A percentile compares a stretch with the other conserved stretches of the same genome.
These are phyloP conservation scores for Theristus sp. DNA, from an alignment of 2,888 invertebrate species.

Conservation along the genomic window DNA sequence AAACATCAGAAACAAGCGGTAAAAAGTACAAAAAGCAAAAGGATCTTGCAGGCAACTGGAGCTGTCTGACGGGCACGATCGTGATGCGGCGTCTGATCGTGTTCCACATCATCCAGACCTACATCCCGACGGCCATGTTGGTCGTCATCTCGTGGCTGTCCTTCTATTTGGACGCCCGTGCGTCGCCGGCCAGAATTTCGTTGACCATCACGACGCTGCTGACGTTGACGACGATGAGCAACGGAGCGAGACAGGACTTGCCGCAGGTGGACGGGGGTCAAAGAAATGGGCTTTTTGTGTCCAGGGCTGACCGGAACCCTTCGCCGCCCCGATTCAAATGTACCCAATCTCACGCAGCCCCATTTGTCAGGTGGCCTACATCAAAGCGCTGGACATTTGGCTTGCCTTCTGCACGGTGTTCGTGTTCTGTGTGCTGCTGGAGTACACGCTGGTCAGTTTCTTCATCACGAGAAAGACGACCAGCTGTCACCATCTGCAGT, in stretches of 20 bases:
- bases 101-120: constrained; percentile 27
- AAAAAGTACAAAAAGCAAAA: too few relatives aligned
- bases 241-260: constrained; percentile 25
- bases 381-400: constrained; percentile 27
- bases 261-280: too few relatives aligned
- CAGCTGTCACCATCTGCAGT: constrained; percentile 15
- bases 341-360: too few relatives aligned
- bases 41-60: constrained; percentile 21
- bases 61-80: constrained; percentile 15
- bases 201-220: constrained; percentile 26
- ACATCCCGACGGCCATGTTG: constrained; percentile 21
- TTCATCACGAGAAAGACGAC: constrained; percentile 21
- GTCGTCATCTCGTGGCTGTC: constrained; percentile 6
- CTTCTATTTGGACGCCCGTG: constrained; percentile 21
- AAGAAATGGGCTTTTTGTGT: background rate
- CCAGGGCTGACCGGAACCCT: too few relatives aligned
- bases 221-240: constrained; percentile 27
- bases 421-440: constrained; percentile 25
- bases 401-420: constrained; percentile 22
- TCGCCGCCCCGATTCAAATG: too few relatives aligned
- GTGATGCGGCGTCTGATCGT: constrained; percentile 23
- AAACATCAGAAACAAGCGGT: too few relatives aligned
- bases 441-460: constrained; percentile 27
- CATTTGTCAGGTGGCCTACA: constrained; percentile 18
- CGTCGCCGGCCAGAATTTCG: constrained; percentile 25